These are phyloP conservation scores for Rhodeus uyekii DNA, from an alignment of 2,797 vertebrate genomes.

Conservation along the genomic window DNA sequence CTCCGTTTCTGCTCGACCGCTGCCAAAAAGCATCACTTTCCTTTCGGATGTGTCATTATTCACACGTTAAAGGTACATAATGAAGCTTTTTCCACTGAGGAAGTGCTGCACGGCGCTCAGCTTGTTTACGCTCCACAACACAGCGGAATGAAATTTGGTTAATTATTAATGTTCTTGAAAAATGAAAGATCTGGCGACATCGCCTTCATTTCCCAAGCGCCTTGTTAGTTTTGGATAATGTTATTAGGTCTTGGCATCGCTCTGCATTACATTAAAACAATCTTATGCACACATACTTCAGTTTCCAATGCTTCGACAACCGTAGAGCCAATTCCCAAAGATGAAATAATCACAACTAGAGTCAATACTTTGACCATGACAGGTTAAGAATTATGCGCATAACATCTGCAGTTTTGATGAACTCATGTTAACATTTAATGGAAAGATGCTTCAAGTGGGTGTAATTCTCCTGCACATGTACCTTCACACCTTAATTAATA, in stretches of 20 bases:
- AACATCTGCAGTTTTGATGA: not conserved
- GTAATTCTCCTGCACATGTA: not conserved
- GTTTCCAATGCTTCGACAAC: not conserved
- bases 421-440: conserved; percentile 1
- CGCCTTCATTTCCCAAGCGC: not conserved
- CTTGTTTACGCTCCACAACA: conserved; percentile 6
- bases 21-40: not conserved
- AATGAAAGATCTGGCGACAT: conserved; percentile 25
- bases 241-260: conserved; percentile 24
- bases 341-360: not conserved
- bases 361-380: not conserved
- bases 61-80: conserved; percentile 2
- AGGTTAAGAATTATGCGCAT: not conserved
- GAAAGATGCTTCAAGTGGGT: not conserved
- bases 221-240: conserved; percentile 33
- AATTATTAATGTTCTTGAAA: conserved; percentile 41
- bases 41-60: not conserved
- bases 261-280: conserved; percentile 23
- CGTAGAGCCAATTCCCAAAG: not conserved
- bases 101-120: not conserved
- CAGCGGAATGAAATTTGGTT: not conserved
- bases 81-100: conserved; percentile 3
- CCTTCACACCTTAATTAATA: conserved; percentile 24
- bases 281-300: not conserved
- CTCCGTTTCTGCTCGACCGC: not conserved